These are phyloP conservation scores for Pseudomugil tenellus DNA, from an alignment of 2,797 vertebrate genomes.

Conservation along the genomic window DNA sequence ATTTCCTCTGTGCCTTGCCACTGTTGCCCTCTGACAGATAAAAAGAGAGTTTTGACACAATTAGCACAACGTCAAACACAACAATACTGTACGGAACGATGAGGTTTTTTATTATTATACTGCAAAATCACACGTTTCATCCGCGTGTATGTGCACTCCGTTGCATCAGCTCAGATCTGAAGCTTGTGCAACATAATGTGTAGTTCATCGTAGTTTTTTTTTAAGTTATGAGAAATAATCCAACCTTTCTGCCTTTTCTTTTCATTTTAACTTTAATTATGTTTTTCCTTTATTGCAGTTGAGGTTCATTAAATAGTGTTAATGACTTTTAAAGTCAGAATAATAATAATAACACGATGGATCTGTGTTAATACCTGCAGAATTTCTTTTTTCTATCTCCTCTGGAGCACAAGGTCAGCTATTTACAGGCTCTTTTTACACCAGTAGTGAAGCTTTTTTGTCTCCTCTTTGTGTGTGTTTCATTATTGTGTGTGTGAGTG, in stretches of 20 bases:
- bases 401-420: conserved; percentile 33
- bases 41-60: conserved; percentile 72
- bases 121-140: conserved; percentile 37
- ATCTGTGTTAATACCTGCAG: conserved; percentile 35
- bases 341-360: conserved; percentile 11
- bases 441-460: conserved; percentile 26
- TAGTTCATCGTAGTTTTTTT: conserved; percentile 23
- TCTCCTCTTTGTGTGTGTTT: conserved; percentile 24
- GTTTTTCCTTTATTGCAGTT: neutral
- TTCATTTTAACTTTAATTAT: neutral
- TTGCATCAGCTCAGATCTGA: conserved; percentile 54
- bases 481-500: conserved; percentile 18
- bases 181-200: conserved; percentile 5
- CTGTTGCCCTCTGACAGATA: conserved; percentile 42
- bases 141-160: conserved; percentile 30
- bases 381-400: conserved; percentile 41
- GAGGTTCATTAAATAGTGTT: conserved; percentile 4
- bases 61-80: conserved; percentile 68
- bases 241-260: neutral
- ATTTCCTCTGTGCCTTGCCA: conserved; percentile 17
- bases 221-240: conserved; percentile 17
- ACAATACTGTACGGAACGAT: conserved; percentile 40
- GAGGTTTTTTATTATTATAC: conserved; percentile 28
- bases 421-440: conserved; percentile 36
- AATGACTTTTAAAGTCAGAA: conserved; percentile 15